Conservation (phyloP, 2,888 invertebrate species). For the Agriopis leucophaearia region DNA sequence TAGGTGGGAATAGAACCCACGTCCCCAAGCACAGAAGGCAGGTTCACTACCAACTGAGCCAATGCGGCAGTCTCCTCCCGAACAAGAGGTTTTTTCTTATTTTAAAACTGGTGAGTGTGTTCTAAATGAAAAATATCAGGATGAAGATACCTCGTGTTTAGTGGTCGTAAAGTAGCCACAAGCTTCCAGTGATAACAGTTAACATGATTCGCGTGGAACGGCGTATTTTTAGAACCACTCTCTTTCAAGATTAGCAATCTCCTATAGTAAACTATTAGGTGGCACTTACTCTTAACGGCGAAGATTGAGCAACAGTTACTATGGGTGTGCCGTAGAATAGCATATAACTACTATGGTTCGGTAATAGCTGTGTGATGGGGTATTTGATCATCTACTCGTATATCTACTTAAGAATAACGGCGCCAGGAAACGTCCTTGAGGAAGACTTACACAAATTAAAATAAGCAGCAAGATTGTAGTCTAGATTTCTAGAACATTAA, state of each 20-base stretch:
- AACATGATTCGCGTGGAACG: slow-evolving; percentile 21
- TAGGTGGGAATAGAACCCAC: too few relatives aligned
- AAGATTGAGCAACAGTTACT: slow-evolving; percentile 21
- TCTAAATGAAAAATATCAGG: slow-evolving; percentile 10
- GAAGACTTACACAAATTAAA: not conserved
- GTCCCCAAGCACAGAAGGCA: too few relatives aligned
- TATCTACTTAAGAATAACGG: slow-evolving; percentile 1
- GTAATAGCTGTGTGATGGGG: slow-evolving; percentile 2
- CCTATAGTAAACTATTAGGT: slow-evolving; percentile 26
- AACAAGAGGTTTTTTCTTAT: too few relatives aligned
- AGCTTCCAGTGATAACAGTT: slow-evolving; percentile 29
- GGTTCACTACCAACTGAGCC: too few relatives aligned
- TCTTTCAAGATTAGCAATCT: slow-evolving; percentile 35
- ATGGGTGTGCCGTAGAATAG: slow-evolving; percentile 2
- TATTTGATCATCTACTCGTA: slow-evolving; percentile 10
- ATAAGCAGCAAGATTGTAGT: slow-evolving; percentile 3
- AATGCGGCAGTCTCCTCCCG: too few relatives aligned
- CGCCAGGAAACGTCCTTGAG: not conserved
- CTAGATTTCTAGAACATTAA: not conserved
- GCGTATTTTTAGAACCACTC: slow-evolving; percentile 30
- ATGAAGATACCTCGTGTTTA: slow-evolving; percentile 33
- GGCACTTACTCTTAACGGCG: slow-evolving; percentile 21
- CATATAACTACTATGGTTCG: not conserved
- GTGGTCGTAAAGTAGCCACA: slow-evolving; percentile 35
- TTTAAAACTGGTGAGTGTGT: too few relatives aligned